These are phyloP conservation scores for Montipora cactus DNA, from an alignment of 64 coral and sea anemone genomes.

Conservation along the genomic window DNA sequence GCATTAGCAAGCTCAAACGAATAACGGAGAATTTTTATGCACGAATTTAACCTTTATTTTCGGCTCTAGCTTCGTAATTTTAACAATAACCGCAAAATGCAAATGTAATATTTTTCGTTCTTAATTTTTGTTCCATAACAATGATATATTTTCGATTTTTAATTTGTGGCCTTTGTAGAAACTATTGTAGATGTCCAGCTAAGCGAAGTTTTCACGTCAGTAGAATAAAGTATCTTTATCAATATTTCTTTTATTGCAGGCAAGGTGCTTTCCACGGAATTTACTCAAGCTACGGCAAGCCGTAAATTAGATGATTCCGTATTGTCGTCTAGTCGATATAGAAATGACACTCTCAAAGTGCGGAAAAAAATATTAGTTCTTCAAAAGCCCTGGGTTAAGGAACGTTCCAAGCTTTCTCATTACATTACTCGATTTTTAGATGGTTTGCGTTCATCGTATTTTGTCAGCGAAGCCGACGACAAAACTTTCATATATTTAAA, in stretches of 20 bases:
- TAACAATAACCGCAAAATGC: too few species aligned
- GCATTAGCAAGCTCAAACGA: too few species aligned
- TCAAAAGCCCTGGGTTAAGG: constrained; percentile 66
- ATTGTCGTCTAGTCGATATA: background rate
- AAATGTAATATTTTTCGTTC: too few species aligned
- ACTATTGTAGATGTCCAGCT: too few species aligned
- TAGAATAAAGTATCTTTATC: too few species aligned
- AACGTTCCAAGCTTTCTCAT: constrained; percentile 88
- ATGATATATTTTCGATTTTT: too few species aligned
- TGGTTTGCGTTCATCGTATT: constrained; percentile 80
- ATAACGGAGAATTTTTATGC: too few species aligned
- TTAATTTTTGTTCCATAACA: too few species aligned
- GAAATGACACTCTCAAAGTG: constrained; percentile 74
- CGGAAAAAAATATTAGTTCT: constrained; percentile 80
- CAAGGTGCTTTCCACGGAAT: constrained; percentile 1
- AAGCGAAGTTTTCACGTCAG: too few species aligned
- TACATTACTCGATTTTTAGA: constrained; percentile 81
- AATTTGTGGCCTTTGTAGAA: too few species aligned
- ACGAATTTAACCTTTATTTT: too few species aligned
- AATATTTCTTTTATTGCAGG: background rate
- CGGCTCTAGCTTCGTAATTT: too few species aligned
- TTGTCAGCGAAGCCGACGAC: constrained; percentile 74
- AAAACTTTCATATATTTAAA: constrained; percentile 75
- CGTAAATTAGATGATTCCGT: background rate
- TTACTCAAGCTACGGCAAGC: background rate